These are phyloP conservation scores for Centruroides vittatus DNA, from an alignment of 1,140 invertebrate genomes.

Conservation along the genomic window DNA sequence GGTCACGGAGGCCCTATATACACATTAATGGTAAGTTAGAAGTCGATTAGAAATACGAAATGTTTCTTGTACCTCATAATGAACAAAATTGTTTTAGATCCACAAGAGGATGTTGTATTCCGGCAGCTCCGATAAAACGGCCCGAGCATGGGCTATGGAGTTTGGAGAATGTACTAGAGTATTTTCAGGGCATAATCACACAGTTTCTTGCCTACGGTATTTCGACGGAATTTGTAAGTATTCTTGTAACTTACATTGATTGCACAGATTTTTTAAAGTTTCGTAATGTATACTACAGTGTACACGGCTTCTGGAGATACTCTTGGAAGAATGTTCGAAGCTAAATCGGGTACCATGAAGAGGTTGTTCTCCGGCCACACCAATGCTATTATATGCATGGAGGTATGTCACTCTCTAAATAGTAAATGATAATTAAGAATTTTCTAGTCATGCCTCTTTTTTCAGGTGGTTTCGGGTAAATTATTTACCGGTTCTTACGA, in stretches of 20 bases:
- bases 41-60: neutral
- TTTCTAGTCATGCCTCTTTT: neutral
- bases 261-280: neutral
- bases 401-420: slow-evolving; percentile 9
- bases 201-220: slow-evolving; percentile 34
- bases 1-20: slow-evolving; percentile 37
- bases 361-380: slow-evolving; percentile 31
- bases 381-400: slow-evolving; percentile 30
- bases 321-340: slow-evolving; percentile 31
- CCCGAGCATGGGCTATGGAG: slow-evolving; percentile 40
- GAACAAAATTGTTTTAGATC: slow-evolving; percentile 22
- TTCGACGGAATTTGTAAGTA: slow-evolving; percentile 36
- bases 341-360: slow-evolving; percentile 35
- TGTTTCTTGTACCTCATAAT: neutral
- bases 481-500: slow-evolving; percentile 19
- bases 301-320: slow-evolving; percentile 32
- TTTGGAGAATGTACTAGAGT: slow-evolving; percentile 40
- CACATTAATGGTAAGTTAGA: slow-evolving; percentile 30
- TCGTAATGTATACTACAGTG: slow-evolving; percentile 24
- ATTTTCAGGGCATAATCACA: slow-evolving; percentile 36
- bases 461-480: slow-evolving; percentile 17
- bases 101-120: slow-evolving; percentile 40
- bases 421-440: neutral
- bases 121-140: slow-evolving; percentile 37
- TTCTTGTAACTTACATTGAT: neutral